Conservation (phyloP, 2,888 invertebrate species). For the Polydesmus complanatus region DNA sequence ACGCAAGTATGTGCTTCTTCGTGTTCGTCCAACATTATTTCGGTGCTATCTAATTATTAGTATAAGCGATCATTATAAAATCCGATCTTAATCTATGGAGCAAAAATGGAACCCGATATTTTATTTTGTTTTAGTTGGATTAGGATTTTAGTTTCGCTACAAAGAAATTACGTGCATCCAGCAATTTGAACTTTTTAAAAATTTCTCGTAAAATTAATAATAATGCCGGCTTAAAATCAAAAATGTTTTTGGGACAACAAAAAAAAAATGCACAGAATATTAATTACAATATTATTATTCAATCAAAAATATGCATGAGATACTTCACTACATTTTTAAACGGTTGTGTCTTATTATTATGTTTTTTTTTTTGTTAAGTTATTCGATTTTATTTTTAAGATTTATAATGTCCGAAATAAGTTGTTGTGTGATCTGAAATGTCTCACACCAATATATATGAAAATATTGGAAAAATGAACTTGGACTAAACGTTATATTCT, state of each 20-base stretch:
- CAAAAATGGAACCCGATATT: no score
- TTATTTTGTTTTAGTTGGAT: no score
- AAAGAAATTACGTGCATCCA: no score
- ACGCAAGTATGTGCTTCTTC: neutral
- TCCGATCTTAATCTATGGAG: neutral
- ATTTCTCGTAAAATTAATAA: no score
- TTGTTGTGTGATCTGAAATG: neutral
- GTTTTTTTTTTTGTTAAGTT: neutral
- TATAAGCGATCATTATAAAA: neutral
- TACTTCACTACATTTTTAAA: neutral
- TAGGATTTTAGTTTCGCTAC: no score
- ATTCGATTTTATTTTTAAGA: neutral
- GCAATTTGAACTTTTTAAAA: no score
- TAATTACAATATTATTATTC: neutral
- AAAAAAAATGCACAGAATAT: no score
- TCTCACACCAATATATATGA: neutral
- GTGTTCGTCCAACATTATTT: neutral
- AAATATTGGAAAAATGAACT: neutral
- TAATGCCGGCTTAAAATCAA: no score
- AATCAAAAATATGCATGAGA: neutral
- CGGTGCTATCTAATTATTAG: neutral
- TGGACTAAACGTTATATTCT: neutral
- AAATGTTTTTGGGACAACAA: no score
- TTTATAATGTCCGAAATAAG: neutral
- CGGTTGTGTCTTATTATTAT: neutral